phyloP scores from a whole-genome alignment of 2,888 invertebrate genomes.

The Ennomos fuscantarius region DNA sequence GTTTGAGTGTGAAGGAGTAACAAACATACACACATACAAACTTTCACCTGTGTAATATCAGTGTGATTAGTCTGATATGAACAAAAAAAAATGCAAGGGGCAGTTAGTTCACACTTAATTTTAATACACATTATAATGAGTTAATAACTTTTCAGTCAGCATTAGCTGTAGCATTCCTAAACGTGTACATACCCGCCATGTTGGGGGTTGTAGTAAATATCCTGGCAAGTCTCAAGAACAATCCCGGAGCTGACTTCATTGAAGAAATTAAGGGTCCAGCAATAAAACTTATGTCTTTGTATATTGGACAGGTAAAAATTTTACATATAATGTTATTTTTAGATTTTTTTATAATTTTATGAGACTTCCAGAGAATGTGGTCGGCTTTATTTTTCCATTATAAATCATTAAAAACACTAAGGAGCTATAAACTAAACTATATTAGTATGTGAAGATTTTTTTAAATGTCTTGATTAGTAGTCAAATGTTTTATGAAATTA shows the following conservation, averaged over 20 bases:
- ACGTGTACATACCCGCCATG: slow-evolving; percentile 94
- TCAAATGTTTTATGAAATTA: no score
- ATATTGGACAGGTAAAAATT: slow-evolving; percentile 88
- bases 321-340: no score
- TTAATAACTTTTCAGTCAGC: slow-evolving; percentile 92
- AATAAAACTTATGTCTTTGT: slow-evolving; percentile 87
- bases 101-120: no score
- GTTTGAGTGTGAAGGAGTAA: no score
- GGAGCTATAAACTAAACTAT: neutral
- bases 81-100: no score
- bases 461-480: no score
- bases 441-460: neutral
- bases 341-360: no score
- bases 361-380: no score
- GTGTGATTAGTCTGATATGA: no score
- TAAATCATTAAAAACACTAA: neutral
- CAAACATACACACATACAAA: no score
- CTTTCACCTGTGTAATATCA: no score
- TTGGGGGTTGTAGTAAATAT: slow-evolving; percentile 93
- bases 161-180: slow-evolving; percentile 93
- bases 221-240: slow-evolving; percentile 65
- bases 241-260: slow-evolving; percentile 76
- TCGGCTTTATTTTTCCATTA: neutral
- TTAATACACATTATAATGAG: no score
- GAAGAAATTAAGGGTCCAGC: slow-evolving; percentile 88